phyloP scores from a whole-genome alignment of 2,888 invertebrate species.

The Petrolisthes cinctipes region DNA sequence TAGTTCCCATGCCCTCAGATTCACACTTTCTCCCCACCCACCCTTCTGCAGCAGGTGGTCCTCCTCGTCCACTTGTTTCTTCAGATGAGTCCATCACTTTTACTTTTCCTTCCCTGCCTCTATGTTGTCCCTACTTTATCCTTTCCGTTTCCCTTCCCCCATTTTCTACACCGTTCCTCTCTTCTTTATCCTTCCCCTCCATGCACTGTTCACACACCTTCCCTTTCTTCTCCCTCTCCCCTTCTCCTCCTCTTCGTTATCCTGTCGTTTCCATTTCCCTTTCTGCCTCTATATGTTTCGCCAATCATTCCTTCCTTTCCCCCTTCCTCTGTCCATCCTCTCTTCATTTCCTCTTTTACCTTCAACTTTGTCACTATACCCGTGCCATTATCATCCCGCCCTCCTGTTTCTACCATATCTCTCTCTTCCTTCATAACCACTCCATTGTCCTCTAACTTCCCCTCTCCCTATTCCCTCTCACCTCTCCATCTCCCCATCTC shows the following conservation, averaged over 20 bases:
- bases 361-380: not conserved
- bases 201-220: not conserved
- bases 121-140: too few species aligned
- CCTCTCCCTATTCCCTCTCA: too few species aligned
- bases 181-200: not conserved
- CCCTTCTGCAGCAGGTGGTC: too few species aligned
- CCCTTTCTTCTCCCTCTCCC: not conserved
- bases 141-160: not conserved
- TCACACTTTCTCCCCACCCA: not conserved
- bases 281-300: not conserved
- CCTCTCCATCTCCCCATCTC: too few species aligned
- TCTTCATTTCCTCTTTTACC: not conserved
- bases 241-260: not conserved
- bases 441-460: too few species aligned
- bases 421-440: too few species aligned
- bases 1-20: not conserved
- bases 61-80: slow-evolving; percentile 4
- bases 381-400: too few species aligned
- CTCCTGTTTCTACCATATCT: too few species aligned
- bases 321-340: not conserved
- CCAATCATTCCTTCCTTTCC: not conserved
- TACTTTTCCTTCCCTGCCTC: not conserved
- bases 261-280: not conserved
- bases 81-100: not conserved
- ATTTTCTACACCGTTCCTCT: not conserved